phyloP scores from a whole-genome alignment of 1,140 invertebrate genomes.

The Rhagoletis zephyria region DNA sequence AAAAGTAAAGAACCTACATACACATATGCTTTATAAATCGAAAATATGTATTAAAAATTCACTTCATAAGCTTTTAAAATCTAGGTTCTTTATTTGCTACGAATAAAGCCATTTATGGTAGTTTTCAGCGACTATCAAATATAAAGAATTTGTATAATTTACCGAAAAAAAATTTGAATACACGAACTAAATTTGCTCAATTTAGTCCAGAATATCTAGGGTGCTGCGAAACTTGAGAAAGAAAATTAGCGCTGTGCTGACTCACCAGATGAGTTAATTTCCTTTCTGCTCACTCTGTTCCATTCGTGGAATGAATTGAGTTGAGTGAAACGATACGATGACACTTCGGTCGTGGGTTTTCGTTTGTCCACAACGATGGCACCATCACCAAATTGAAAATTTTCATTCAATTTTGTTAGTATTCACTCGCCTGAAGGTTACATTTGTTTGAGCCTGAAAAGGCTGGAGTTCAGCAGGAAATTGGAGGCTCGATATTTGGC shows the following conservation, averaged over 20 bases:
- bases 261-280: slow-evolving; percentile 4
- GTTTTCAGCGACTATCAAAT: too few relatives aligned
- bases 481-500: background rate
- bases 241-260: background rate
- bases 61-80: too few relatives aligned
- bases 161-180: background rate
- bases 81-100: too few relatives aligned
- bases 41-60: too few relatives aligned
- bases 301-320: slow-evolving; percentile 30
- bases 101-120: too few relatives aligned
- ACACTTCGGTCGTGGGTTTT: slow-evolving; percentile 18
- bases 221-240: background rate
- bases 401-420: slow-evolving; percentile 34
- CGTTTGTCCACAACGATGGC: slow-evolving; percentile 3
- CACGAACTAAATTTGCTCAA: background rate
- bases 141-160: background rate
- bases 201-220: background rate
- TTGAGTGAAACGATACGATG: slow-evolving; percentile 28
- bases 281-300: slow-evolving; percentile 31
- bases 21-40: too few relatives aligned
- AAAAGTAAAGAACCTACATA: too few relatives aligned
- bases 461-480: slow-evolving; percentile 29
- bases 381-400: background rate
- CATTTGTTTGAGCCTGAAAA: slow-evolving; percentile 5
- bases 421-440: background rate